Evolutionary conservation across 2,113 vertebrate species (phyloP).

Genomic region (Urocolius indicus): DNA sequence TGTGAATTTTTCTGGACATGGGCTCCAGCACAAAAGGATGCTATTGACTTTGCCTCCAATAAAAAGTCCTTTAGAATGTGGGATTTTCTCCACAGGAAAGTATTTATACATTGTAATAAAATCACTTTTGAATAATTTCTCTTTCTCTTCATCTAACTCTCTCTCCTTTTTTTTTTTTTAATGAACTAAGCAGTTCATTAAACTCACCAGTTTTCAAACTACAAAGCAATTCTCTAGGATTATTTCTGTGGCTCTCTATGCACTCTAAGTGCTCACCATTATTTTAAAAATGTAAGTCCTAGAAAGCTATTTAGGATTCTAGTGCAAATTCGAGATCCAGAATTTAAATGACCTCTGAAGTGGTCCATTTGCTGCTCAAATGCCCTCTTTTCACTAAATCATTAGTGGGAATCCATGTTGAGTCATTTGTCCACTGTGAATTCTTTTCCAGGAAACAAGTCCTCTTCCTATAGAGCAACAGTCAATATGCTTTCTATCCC

Average conservation of each 20-base stretch:
- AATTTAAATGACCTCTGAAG: background rate
- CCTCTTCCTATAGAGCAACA: background rate
- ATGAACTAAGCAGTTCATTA: background rate
- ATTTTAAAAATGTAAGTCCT: background rate
- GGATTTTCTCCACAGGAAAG: background rate
- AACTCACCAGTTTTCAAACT: background rate
- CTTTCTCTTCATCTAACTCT: too few species aligned
- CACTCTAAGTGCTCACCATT: background rate
- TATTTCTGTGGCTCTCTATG: background rate
- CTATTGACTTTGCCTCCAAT: background rate
- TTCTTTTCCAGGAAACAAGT: background rate
- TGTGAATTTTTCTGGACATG: background rate
- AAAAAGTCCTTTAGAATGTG: background rate
- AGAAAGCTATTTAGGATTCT: background rate
- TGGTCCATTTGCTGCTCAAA: slow-evolving; percentile 1
- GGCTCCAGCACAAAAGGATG: background rate
- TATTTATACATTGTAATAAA: background rate
- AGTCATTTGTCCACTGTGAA: background rate
- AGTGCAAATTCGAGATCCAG: background rate
- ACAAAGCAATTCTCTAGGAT: background rate
- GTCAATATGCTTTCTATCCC: background rate
- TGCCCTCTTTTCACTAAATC: background rate
- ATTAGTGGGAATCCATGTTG: background rate
- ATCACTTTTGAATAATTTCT: background rate
- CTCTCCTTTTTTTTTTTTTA: background rate